A percentile compares a stretch with the other conserved stretches of the same genome.
These are phyloP conservation scores for Cosmia trapezina DNA, from an alignment of 2,888 invertebrate genomes.

Conservation along the genomic window DNA sequence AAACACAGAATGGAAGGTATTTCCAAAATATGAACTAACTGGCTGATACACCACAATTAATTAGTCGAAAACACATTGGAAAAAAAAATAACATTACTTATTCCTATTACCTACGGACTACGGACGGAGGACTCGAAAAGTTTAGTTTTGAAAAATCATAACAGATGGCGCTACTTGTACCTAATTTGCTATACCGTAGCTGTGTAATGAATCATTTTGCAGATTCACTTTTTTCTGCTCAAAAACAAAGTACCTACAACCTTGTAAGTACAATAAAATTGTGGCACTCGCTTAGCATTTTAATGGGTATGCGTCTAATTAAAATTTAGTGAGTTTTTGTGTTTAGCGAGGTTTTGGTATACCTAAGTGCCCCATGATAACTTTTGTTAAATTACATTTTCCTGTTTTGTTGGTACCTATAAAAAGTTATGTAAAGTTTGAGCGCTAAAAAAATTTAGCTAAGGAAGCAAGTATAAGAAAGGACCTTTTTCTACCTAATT, in stretches of 20 bases:
- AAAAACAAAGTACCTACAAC: conserved; percentile 31
- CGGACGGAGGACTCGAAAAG: no score
- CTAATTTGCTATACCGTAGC: not conserved
- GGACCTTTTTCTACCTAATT: not conserved
- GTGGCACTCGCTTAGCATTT: conserved; percentile 36
- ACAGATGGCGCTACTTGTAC: conserved; percentile 66
- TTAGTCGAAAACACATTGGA: not conserved
- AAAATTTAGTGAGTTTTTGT: no score
- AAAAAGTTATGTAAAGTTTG: not conserved
- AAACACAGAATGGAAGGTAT: not conserved
- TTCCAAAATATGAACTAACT: not conserved
- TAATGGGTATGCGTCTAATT: conserved; percentile 37
- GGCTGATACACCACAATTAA: not conserved
- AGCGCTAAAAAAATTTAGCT: not conserved
- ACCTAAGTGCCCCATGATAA: no score
- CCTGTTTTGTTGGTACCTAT: not conserved
- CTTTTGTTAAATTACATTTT: not conserved
- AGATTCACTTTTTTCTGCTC: conserved; percentile 33
- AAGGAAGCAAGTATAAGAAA: not conserved
- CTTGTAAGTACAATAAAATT: conserved; percentile 25
- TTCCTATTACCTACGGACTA: no score
- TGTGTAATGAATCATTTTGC: conserved; percentile 7
- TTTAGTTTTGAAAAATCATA: conserved; percentile 33
- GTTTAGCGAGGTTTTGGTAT: no score
- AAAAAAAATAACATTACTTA: not conserved